phyloP scores from a whole-genome alignment of 1,140 invertebrate genomes.

The Asbolus verrucosus region DNA sequence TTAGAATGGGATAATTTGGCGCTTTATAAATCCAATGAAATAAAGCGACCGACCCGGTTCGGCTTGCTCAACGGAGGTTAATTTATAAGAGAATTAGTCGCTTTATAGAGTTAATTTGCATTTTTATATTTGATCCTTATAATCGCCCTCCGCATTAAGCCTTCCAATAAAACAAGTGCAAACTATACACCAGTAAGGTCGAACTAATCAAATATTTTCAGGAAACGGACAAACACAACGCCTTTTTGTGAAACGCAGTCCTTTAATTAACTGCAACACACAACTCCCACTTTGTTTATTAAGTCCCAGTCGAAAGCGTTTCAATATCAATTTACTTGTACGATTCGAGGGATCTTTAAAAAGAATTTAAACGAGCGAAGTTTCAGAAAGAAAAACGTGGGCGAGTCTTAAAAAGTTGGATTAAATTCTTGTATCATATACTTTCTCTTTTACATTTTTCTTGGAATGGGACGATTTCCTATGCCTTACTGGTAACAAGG shows the following conservation, averaged over 20 bases:
- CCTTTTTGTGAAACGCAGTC: too few species aligned
- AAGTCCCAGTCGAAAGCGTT: too few species aligned
- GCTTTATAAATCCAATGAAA: conserved; percentile 14
- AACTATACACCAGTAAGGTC: too few species aligned
- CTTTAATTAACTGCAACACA: too few species aligned
- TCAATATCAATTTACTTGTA: conserved; percentile 11
- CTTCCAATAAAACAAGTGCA: too few species aligned
- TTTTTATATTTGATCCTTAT: conserved; percentile 28
- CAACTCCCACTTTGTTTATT: too few species aligned
- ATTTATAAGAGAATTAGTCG: conserved; percentile 37
- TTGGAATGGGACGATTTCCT: conserved; percentile 16
- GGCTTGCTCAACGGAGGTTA: conserved; percentile 8
- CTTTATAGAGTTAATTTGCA: conserved; percentile 22
- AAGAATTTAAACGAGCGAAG: conserved; percentile 31
- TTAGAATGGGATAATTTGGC: conserved; percentile 6
- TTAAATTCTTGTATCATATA: conserved; percentile 29
- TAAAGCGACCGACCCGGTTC: neutral
- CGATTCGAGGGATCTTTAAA: conserved; percentile 1
- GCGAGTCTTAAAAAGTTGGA: conserved; percentile 2
- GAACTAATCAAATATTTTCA: too few species aligned
- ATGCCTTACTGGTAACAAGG: too few species aligned
- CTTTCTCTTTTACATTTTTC: too few species aligned
- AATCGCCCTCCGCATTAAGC: neutral
- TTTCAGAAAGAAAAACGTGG: conserved; percentile 3
- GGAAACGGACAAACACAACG: too few species aligned